Conservation (phyloP, 2,797 vertebrate species). For the Chaunax sp. region DNA sequence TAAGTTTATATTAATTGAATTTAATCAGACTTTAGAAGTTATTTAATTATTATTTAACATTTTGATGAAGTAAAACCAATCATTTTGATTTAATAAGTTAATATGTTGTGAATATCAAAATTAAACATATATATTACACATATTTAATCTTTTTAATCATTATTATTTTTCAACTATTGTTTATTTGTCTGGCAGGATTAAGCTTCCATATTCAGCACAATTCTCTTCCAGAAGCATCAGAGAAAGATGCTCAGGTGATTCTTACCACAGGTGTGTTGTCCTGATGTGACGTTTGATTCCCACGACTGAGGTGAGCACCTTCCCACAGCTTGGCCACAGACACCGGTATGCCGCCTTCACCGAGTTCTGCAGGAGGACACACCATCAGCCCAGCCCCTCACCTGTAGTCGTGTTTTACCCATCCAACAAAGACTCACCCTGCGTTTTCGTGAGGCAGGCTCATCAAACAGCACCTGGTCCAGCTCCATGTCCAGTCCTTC, state of each 20-base stretch:
- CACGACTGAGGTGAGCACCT: slow-evolving; percentile 90
- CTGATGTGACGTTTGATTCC: slow-evolving; percentile 94
- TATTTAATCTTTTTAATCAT: no score
- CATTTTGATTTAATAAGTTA: no score
- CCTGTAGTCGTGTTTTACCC: not conserved
- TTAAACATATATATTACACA: no score
- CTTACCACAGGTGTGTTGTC: slow-evolving; percentile 92
- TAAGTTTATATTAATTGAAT: no score
- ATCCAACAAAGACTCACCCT: slow-evolving; percentile 77
- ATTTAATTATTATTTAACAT: no score
- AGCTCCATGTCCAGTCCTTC: slow-evolving; percentile 90
- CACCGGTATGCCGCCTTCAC: slow-evolving; percentile 91
- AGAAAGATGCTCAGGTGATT: not conserved
- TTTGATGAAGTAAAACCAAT: no score
- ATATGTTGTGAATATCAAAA: no score
- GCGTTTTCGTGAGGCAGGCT: slow-evolving; percentile 88
- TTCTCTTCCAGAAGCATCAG: no score
- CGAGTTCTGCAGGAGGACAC: slow-evolving; percentile 84
- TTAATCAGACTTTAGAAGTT: no score
- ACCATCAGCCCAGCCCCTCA: not conserved
- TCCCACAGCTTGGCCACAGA: slow-evolving; percentile 93
- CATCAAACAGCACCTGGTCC: slow-evolving; percentile 87
- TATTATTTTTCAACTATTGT: no score
- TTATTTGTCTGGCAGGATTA: not conserved
- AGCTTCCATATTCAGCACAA: not conserved